A percentile compares a stretch with the other conserved stretches of the same genome.
phyloP scores from a whole-genome alignment of 2,888 invertebrate genomes.

The Imbricaverruca yamaguchii region DNA sequence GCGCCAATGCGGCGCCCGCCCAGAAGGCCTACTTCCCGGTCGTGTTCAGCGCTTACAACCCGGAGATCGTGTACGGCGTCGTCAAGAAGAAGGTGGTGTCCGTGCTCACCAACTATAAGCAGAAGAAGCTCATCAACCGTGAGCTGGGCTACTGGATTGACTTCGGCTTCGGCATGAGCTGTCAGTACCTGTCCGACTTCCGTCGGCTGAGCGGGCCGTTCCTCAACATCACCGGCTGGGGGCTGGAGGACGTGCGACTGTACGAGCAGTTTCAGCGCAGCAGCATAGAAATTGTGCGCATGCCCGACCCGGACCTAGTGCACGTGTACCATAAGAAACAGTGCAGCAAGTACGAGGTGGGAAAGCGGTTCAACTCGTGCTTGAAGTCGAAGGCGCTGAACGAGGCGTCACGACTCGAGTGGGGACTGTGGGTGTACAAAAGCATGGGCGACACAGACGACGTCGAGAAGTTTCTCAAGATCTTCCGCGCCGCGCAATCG shows the following conservation, averaged over 20 bases:
- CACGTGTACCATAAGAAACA: slow-evolving; percentile 17
- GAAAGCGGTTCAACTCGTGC: slow-evolving; percentile 66
- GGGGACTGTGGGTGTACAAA: slow-evolving; percentile 50
- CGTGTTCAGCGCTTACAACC: slow-evolving; percentile 71
- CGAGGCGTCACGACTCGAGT: slow-evolving; percentile 68
- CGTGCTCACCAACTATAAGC: neutral
- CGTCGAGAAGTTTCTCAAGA: neutral
- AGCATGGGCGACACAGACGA: slow-evolving; percentile 5
- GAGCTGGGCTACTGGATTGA: slow-evolving; percentile 75
- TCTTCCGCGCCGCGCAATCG: neutral
- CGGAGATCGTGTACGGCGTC: slow-evolving; percentile 52
- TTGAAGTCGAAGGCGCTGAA: slow-evolving; percentile 64
- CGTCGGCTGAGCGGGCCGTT: slow-evolving; percentile 37
- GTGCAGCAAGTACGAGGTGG: slow-evolving; percentile 43
- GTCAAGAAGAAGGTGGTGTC: neutral
- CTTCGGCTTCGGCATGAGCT: slow-evolving; percentile 74
- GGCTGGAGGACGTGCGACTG: slow-evolving; percentile 68
- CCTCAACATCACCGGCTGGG: slow-evolving; percentile 63
- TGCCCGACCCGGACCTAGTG: slow-evolving; percentile 7
- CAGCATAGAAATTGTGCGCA: neutral
- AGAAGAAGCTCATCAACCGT: slow-evolving; percentile 50
- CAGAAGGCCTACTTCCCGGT: slow-evolving; percentile 67
- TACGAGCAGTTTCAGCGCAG: slow-evolving; percentile 43
- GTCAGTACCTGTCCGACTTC: slow-evolving; percentile 69
- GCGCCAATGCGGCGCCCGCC: slow-evolving; percentile 43